phyloP scores from a whole-genome alignment of 2,888 invertebrate genomes.

The Caenorhabditis sulstoni region DNA sequence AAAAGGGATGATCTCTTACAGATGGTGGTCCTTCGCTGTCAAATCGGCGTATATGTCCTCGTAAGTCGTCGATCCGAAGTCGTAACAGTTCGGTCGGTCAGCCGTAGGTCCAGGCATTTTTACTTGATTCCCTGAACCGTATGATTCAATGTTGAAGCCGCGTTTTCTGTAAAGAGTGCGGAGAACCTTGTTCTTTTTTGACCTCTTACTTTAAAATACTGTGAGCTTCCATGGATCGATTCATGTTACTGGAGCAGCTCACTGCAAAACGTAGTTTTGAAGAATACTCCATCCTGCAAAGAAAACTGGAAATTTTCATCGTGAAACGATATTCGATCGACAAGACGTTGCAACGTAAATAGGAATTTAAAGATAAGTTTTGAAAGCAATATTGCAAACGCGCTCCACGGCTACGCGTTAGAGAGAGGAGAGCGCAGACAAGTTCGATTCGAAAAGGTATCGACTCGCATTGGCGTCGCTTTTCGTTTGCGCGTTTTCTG shows the following conservation, averaged over 20 bases:
- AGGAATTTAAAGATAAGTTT: neutral
- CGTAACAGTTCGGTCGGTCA: slow-evolving; percentile 72
- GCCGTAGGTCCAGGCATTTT: slow-evolving; percentile 95
- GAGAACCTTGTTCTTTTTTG: neutral
- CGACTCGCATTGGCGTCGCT: neutral
- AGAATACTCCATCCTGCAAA: slow-evolving; percentile 23
- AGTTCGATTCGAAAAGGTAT: neutral
- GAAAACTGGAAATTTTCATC: too few relatives aligned
- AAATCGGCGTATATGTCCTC: slow-evolving; percentile 74
- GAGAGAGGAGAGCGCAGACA: neutral
- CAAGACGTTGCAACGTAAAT: too few relatives aligned
- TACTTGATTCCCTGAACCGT: slow-evolving; percentile 85
- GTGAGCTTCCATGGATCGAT: slow-evolving; percentile 99
- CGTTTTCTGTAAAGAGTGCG: slow-evolving; percentile 87
- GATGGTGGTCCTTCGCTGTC: slow-evolving; percentile 64
- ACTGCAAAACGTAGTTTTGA: slow-evolving; percentile 86
- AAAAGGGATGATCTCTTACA: slow-evolving; percentile 62
- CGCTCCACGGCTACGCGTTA: neutral
- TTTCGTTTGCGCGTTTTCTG: neutral
- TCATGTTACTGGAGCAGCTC: slow-evolving; percentile 99
- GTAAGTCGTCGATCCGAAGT: slow-evolving; percentile 72
- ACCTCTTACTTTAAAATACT: slow-evolving; percentile 87
- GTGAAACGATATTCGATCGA: too few relatives aligned
- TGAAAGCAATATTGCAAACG: neutral
- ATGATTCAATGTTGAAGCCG: slow-evolving; percentile 89